Conservation (phyloP, 2,113 vertebrate genomes). For the Protobothrops mucrosquamatus region DNA sequence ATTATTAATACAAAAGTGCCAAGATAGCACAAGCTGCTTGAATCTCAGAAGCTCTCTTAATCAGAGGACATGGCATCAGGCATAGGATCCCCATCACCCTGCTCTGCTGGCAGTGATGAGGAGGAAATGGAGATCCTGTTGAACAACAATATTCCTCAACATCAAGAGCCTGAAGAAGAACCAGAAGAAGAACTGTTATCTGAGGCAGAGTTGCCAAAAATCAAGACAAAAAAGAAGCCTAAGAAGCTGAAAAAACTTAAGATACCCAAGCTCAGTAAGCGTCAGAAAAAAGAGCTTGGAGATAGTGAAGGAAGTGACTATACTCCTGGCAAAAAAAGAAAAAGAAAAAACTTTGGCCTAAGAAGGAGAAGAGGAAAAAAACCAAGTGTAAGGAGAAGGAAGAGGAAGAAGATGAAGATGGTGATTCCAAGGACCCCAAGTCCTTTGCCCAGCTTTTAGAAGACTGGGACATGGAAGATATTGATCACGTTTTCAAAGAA, state of each 20-base stretch:
- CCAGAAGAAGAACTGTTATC: slow-evolving; percentile 83
- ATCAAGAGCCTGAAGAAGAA: slow-evolving; percentile 81
- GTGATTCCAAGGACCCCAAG: slow-evolving; percentile 93
- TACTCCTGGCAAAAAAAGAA: slow-evolving; percentile 93
- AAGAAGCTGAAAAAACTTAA: slow-evolving; percentile 93
- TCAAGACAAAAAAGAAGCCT: slow-evolving; percentile 97
- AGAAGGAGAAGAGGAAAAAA: slow-evolving; percentile 92
- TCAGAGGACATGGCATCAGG: slow-evolving; percentile 74
- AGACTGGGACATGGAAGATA: slow-evolving; percentile 98
- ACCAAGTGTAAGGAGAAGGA: slow-evolving; percentile 87
- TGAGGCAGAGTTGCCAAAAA: slow-evolving; percentile 88
- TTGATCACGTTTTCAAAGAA: slow-evolving; percentile 94
- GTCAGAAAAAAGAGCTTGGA: slow-evolving; percentile 86
- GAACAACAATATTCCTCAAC: slow-evolving; percentile 71
- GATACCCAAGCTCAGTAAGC: slow-evolving; percentile 87
- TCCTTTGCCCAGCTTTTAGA: slow-evolving; percentile 91
- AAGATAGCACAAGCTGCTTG: slow-evolving; percentile 7
- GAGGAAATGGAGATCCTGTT: slow-evolving; percentile 76
- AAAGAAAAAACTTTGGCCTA: slow-evolving; percentile 90
- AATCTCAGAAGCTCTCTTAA: slow-evolving; percentile 17
- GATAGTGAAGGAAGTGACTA: slow-evolving; percentile 98
- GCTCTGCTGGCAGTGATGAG: slow-evolving; percentile 76
- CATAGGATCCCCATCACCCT: slow-evolving; percentile 73
- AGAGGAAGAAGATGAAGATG: slow-evolving; percentile 85
- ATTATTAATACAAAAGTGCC: slow-evolving; percentile 37